phyloP scores from a whole-genome alignment of 30 jellyfish, hydroid and myxozoan species.

The Chrysaora quinquecirrha region DNA sequence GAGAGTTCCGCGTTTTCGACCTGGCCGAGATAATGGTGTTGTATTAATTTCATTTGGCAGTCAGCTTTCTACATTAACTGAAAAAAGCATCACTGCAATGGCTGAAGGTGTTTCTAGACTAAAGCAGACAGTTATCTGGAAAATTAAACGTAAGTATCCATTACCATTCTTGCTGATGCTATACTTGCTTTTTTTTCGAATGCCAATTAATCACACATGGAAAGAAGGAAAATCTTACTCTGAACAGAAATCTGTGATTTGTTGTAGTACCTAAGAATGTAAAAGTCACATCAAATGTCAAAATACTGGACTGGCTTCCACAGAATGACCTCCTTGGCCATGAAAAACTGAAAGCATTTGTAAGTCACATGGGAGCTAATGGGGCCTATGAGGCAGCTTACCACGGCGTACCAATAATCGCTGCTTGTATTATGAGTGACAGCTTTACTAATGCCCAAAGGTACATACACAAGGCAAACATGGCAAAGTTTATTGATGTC shows the following conservation, averaged over 20 bases:
- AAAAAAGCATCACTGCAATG: neutral
- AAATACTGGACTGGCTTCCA: conserved; percentile 55
- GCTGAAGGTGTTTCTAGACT: neutral
- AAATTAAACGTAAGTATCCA: neutral
- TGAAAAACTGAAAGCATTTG: conserved; percentile 45
- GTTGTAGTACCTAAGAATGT: neutral
- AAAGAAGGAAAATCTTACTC: too few species aligned
- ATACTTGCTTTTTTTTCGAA: too few species aligned
- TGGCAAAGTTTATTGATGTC: conserved; percentile 44
- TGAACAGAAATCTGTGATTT: too few species aligned
- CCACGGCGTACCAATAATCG: conserved; percentile 67
- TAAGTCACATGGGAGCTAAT: conserved; percentile 71
- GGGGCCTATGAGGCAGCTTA: conserved; percentile 68
- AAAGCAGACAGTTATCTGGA: neutral
- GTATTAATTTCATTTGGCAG: conserved; percentile 50
- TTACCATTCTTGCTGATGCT: too few species aligned
- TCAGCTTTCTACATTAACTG: neutral
- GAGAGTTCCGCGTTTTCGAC: too few species aligned
- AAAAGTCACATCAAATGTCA: neutral
- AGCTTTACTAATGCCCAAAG: neutral
- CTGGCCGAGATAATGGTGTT: too few species aligned
- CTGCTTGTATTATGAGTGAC: conserved; percentile 43
- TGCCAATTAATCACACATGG: too few species aligned
- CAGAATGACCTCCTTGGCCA: conserved; percentile 73
- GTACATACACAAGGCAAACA: conserved; percentile 19